Base-by-base conservation (phyloP, 2,797 vertebrate genomes). In the Coregonus ussuriensis region DNA sequence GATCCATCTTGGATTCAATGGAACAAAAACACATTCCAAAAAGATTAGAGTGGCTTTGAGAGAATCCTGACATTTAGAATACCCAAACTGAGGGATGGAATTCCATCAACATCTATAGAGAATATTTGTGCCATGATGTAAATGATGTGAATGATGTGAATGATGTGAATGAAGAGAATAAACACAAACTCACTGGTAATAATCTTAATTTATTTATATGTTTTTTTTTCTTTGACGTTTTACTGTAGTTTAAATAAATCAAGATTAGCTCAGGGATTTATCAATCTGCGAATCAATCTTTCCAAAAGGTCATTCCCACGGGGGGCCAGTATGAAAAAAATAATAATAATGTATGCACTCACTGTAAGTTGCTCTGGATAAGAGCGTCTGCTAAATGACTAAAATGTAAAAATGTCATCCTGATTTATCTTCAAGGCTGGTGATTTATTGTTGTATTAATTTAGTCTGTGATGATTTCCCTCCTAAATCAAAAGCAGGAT, bases 381-480 rank as follows among this genome's bases (percentile, higher is more conserved):
- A 25, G 25, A 25, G 25, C 25, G 25, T 25, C 25, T 25, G 25
- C 25, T 25, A 25, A 25, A 25, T 25, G 25, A 25, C 25, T 25
- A 25, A 25, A 25, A 25, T 25, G 25, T 25, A 25, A 15, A 52
- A 75, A 75, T 41, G 74, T 67, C 62, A 75, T 65, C 37, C 15
- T 66, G 73, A 65, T 74, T 52, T 25, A 15, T 66, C 25, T 31
- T 31, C 14, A 29, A 47, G 25, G 4, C 41, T 52, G 15, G 7
- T 75, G 74, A 66, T 75, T 33, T 5, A 66, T 67, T 29, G 41
- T 75, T 52, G 67, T 67, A 53, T 31, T 72, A 15, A 72, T 53
- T 52, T 72, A 9, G 21, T 56, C 35, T 29, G 47, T 72, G 21
- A 15, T 37, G 66, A 53, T 13, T 31, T 72, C 29, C 25, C 21